Evolutionary conservation across 2,888 invertebrate genomes (phyloP).

Genomic region (Aleiodes testaceus): DNA sequence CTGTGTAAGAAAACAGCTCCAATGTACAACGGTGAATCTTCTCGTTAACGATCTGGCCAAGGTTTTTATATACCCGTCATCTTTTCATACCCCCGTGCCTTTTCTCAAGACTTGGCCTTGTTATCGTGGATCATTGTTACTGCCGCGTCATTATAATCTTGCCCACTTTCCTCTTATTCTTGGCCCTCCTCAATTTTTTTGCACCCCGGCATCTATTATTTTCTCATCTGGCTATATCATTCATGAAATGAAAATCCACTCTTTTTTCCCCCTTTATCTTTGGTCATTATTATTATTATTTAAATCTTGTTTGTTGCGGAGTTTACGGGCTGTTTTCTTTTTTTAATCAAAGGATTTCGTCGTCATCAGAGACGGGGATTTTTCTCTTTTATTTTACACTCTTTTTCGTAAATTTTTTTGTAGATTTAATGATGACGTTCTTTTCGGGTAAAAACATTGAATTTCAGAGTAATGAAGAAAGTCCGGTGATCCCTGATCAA

Average conservation of each 20-base stretch:
- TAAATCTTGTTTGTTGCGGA: neutral
- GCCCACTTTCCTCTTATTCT: neutral
- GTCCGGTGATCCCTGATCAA: neutral
- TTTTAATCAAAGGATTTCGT: neutral
- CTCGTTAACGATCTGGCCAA: constrained; percentile 42
- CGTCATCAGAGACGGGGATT: neutral
- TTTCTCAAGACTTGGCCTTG: constrained; percentile 49
- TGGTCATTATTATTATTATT: neutral
- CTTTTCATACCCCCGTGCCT: constrained; percentile 1
- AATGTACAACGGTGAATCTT: constrained; percentile 37
- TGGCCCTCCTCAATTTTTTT: neutral
- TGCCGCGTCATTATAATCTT: constrained; percentile 32
- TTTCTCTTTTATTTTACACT: neutral
- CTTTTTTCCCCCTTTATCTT: neutral
- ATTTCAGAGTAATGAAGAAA: neutral
- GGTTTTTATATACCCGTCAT: constrained; percentile 61
- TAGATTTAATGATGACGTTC: neutral
- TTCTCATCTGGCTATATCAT: neutral
- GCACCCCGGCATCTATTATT: neutral
- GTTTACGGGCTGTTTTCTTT: too few species aligned
- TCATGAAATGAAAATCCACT: neutral
- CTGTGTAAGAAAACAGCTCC: constrained; percentile 29
- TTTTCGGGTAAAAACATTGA: neutral
- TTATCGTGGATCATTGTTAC: constrained; percentile 38
- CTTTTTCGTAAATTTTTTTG: too few species aligned